These are phyloP conservation scores for Panulirus ornatus DNA, from an alignment of 1,140 invertebrate genomes.

Conservation along the genomic window DNA sequence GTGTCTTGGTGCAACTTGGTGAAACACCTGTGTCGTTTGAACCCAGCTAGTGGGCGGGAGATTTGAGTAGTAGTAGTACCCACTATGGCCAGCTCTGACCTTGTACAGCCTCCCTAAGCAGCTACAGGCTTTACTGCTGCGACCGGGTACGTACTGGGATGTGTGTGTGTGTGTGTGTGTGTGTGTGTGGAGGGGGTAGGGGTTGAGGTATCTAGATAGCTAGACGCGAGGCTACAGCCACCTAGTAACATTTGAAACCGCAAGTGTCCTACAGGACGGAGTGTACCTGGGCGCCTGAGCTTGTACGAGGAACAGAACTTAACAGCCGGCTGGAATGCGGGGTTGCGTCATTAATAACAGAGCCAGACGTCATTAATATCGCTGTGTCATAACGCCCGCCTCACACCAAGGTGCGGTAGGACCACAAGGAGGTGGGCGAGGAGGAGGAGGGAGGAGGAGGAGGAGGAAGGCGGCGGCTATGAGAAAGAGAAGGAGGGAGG, in stretches of 20 bases:
- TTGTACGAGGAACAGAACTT: not conserved
- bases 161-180: conserved; percentile 11
- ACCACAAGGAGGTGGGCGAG: not conserved
- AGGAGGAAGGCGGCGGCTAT: not conserved
- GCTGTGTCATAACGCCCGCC: conserved; percentile 37
- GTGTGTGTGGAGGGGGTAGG: not conserved
- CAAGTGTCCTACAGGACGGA: not conserved
- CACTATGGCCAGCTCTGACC: too few relatives aligned
- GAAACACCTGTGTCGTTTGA: too few relatives aligned
- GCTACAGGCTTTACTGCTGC: too few relatives aligned
- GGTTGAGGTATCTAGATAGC: not conserved
- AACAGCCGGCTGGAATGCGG: conserved; percentile 39
- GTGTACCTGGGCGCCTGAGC: too few relatives aligned
- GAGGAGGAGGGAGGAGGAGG: not conserved
- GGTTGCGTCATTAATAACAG: conserved; percentile 33
- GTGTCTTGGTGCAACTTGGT: too few relatives aligned
- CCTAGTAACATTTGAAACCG: too few relatives aligned
- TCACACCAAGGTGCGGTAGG: not conserved
- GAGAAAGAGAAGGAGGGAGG: not conserved
- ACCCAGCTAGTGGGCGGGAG: too few relatives aligned
- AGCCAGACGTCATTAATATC: conserved; percentile 48
- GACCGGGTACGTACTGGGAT: too few relatives aligned
- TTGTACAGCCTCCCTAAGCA: too few relatives aligned
- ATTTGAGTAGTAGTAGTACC: too few relatives aligned
- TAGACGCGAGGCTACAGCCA: too few relatives aligned